Base-by-base conservation (phyloP, 2,113 vertebrate species). In the Stictonetta naevosa region DNA sequence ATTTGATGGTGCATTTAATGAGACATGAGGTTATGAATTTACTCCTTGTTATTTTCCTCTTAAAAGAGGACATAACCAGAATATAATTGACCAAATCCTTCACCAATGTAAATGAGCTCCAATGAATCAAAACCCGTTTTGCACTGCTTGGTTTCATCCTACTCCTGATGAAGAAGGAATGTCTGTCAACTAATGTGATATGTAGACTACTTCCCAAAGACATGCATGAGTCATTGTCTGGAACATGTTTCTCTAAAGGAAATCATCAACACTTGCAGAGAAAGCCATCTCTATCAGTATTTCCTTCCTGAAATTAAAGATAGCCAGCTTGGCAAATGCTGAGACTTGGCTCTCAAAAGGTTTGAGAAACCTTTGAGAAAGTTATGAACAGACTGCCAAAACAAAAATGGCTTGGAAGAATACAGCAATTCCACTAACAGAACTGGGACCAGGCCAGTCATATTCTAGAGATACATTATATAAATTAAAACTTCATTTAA, bases 251-350 rank as follows among this genome's bases (percentile, higher is more conserved):
- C 77, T 86, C 56, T 52, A 29, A 88, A 86, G 40, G 83, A 90
- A 90, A 86, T n/a, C 48, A 69, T 64, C 59, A 74, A 62, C 53
- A 33, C 59, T 83, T 80, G 6, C 11, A 84, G 40, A 82, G 33
- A 86, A 86, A 92, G 60, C 3, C 5, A 71, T 19, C 28, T 59
- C 60, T 71, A 13, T 68, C 56, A 15, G n/a, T 10, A 21, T 56
- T 94, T 92, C 33, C 80, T 93, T 89, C 77, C 83, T 72, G 36
- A 86, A 66, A 88, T 81, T 60, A 90, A 86, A 93, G 60, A 75
- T 44, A 84, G 11, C 5, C 20, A 74, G 26, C 34, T 88, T 95
- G 86, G 69, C 58, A 93, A 91, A 79, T 2, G 18, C 34, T 78
- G 28, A 25, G 18, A 80, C 10, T 0, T 92, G 38, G 29, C 34